Base-by-base conservation (phyloP, 2,113 vertebrate genomes). In the Bolborhynchus lineola region DNA sequence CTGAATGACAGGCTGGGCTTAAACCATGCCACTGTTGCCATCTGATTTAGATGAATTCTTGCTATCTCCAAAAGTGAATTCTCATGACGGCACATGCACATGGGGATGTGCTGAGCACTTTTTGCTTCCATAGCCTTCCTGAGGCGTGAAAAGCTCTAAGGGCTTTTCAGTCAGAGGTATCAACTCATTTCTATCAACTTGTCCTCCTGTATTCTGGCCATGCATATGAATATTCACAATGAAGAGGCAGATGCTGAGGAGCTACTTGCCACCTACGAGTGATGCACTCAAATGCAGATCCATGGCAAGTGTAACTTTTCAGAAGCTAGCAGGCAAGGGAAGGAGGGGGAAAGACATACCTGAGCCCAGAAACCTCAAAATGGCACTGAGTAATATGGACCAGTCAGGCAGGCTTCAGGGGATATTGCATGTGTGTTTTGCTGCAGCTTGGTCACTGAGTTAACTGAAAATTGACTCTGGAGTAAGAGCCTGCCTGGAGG, bases 41-140 rank as follows among this genome's bases (percentile, higher is more conserved):
- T 49, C 24, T 74, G 42, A 55, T 59, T 55, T 33, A n/a, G 35
- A 55, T 55, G 31, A 69, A 37, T 50, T 49, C 7, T 16, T 37
- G 8, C 10, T 35, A 7, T 49, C n/a, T 74, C 29, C 14, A 33
- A 8, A 89, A 46, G 29, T 39, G 35, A 47, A 29, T 62, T 69
- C 20, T 39, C 10, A 44, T 16, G 23, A 26, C 23, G 33, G 7
- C 3, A 7, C 0, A 0, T 33, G 17, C 1, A 2, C 8, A 13
- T 13, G 10, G 25, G 35, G 29, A 13, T 26, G 26, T 68, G 18
- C n/a, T 75, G 55, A 50, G 13, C 29, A 23, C 13, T 60, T 75
- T 39, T 39, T 39, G 49, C 23, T 68, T 62, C n/a, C 24, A 9
- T 16, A 26, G n/a, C 24, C 20, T 68, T 29, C 9, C 44, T 41